A percentile compares a stretch with the other conserved stretches of the same genome.
phyloP scores from a whole-genome alignment of 2,888 invertebrate genomes.

The Axea sp. region DNA sequence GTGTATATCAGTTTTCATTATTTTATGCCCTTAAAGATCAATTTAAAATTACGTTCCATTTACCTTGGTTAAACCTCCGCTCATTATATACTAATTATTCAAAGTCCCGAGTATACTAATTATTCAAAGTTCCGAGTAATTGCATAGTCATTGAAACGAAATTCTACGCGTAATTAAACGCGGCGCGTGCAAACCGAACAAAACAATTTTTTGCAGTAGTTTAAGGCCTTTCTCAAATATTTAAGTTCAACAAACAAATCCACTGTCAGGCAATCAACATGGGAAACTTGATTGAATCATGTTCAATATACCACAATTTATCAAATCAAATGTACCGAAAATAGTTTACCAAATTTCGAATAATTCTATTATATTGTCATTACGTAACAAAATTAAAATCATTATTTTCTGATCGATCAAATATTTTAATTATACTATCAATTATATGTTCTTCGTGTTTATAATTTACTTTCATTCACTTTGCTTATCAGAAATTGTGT shows the following conservation, averaged over 20 bases:
- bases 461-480: too few species aligned
- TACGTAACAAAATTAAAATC: slow-evolving; percentile 21
- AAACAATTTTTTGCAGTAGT: slow-evolving; percentile 4
- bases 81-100: slow-evolving; percentile 6
- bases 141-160: background rate
- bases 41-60: slow-evolving; percentile 4
- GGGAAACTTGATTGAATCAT: slow-evolving; percentile 15
- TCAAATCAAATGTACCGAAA: background rate
- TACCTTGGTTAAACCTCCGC: background rate
- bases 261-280: background rate
- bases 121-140: background rate
- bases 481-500: too few species aligned
- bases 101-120: too few species aligned
- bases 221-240: background rate
- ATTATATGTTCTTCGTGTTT: too few species aligned
- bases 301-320: too few species aligned
- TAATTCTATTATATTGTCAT: slow-evolving; percentile 4
- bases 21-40: too few species aligned
- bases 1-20: too few species aligned
- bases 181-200: background rate
- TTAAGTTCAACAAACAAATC: slow-evolving; percentile 10
- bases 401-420: background rate
- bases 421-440: slow-evolving; percentile 10
- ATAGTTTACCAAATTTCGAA: background rate
- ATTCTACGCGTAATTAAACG: slow-evolving; percentile 12